A percentile compares a stretch with the other conserved stretches of the same genome.
phyloP scores from a whole-genome alignment of 2,888 invertebrate genomes.

The Archaeoteleia sp. region DNA sequence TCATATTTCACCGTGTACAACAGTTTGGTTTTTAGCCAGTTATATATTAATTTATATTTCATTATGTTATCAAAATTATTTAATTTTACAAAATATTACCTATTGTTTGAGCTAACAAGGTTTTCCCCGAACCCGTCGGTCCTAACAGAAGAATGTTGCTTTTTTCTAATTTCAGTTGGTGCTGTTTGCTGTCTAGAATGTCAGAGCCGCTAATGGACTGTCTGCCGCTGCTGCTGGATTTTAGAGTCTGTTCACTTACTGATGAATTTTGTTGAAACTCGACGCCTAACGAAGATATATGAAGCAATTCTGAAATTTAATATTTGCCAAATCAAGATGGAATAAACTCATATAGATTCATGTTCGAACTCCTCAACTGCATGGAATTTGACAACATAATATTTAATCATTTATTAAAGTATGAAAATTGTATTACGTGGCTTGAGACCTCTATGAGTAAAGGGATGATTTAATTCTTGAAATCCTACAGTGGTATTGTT shows the following conservation, averaged over 20 bases:
- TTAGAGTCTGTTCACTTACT: constrained; percentile 61
- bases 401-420: constrained; percentile 56
- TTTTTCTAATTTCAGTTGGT: constrained; percentile 93
- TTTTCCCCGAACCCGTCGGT: constrained; percentile 98
- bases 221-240: constrained; percentile 50
- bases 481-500: constrained; percentile 70
- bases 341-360: too few relatives aligned
- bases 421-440: constrained; percentile 66
- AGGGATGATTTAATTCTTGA: constrained; percentile 82
- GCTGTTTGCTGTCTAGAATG: constrained; percentile 86
- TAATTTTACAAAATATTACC: constrained; percentile 16
- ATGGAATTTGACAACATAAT: too few relatives aligned
- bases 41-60: too few relatives aligned
- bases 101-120: constrained; percentile 96
- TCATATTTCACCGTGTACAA: too few relatives aligned
- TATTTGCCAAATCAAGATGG: constrained; percentile 6
- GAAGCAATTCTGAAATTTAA: constrained; percentile 83
- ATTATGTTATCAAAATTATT: too few relatives aligned
- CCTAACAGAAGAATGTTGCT: constrained; percentile 97
- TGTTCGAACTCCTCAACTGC: too few relatives aligned
- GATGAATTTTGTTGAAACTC: constrained; percentile 74
- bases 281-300: constrained; percentile 83
- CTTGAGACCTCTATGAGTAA: constrained; percentile 83
- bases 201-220: constrained; percentile 80
- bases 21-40: too few relatives aligned